Conservation (phyloP, 2,888 invertebrate species). For the Chloromyia formosa region DNA sequence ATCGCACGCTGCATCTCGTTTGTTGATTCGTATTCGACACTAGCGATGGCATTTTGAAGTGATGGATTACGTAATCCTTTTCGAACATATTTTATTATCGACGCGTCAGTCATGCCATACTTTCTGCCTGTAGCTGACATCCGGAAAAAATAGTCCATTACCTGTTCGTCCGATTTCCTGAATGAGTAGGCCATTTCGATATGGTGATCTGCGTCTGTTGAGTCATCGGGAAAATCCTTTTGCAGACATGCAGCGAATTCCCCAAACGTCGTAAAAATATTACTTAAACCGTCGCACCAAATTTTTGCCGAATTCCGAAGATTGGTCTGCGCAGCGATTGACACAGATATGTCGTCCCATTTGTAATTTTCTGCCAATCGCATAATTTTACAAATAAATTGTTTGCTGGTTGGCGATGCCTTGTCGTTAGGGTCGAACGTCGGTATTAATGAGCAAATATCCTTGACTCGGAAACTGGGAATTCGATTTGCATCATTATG, state of each 20-base stretch:
- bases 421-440: neutral
- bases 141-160: constrained; percentile 45
- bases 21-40: neutral
- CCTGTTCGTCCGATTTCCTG: constrained; percentile 28
- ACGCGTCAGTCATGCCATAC: constrained; percentile 43
- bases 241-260: constrained; percentile 42
- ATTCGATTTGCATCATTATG: too few relatives aligned
- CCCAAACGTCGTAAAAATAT: constrained; percentile 44
- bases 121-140: constrained; percentile 47
- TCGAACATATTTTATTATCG: constrained; percentile 46
- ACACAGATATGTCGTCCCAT: constrained; percentile 46
- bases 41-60: constrained; percentile 1
- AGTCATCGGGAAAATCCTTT: constrained; percentile 46
- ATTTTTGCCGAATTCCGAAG: constrained; percentile 43
- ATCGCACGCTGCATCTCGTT: neutral
- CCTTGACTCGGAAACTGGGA: neutral
- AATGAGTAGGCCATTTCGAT: constrained; percentile 44
- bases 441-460: neutral
- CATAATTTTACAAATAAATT: constrained; percentile 13
- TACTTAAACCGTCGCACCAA: constrained; percentile 48
- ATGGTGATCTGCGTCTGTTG: constrained; percentile 47
- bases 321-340: constrained; percentile 46
- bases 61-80: constrained; percentile 39
- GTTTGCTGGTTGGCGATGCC: neutral
- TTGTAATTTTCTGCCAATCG: constrained; percentile 44